Evolutionary conservation across 1,140 invertebrate species (phyloP), one percentile per base, ranked within the genome.

Genomic region (Periplaneta americana): DNA sequence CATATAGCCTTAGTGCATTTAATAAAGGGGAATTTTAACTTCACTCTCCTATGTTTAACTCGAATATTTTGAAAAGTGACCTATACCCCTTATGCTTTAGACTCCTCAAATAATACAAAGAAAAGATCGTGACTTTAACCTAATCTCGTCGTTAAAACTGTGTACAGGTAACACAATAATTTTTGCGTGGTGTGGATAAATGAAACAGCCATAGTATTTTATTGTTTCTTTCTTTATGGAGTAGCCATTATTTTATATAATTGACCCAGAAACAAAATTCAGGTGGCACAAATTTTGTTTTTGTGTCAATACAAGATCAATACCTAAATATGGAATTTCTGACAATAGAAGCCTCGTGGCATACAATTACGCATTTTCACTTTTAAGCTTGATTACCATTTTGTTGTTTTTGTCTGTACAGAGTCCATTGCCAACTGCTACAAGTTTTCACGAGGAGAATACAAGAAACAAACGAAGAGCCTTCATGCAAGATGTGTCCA

Each of bases 401-500:
- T 37, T 34, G 11, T 2, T 34, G 17, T 34, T 74, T 79, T 37
- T 81, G 33, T 22, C 80, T 82, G 37, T 78, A n/a, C 80, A 83
- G 80, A 79, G 80, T 83, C 37, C 91, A 92, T 86, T 89, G 91
- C 83, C 91, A 92, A 85, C 84, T 91, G 34, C 85, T 92, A 81
- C 90, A 91, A 84, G 89, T 92, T 11, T 91, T 90, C 82, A 90
- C 90, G 82, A 88, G 91, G 78, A 87, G 91, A 13, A 15, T 48
- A 2, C 57, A 74, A n/a, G 81, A 80, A 28, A 74, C 15, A 17
- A n/a, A 31, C 17, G 31, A 82, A n/a, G 76, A 81, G 18, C 15
- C 80, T 33, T 83, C 82, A 35, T 85, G 84, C 48, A 15, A 5
- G 48, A n/a, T 74, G 22, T 80, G 79, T 75, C 75, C 33, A 34